Evolutionary conservation across 2,888 invertebrate genomes (phyloP).

Genomic region (Sipunculus nudus): DNA sequence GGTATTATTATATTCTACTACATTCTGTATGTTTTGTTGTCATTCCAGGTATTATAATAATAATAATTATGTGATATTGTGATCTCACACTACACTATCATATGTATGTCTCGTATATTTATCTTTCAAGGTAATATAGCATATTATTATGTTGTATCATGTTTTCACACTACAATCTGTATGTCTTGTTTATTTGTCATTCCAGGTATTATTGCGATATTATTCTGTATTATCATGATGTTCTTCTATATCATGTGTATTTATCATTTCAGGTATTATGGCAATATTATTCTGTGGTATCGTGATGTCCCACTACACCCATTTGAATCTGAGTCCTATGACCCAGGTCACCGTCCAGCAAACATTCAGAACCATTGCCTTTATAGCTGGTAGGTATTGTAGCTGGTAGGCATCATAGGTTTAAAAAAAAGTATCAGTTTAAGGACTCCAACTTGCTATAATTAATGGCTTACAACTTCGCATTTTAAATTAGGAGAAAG

Average conservation of each 20-base stretch:
- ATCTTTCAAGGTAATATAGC: no score
- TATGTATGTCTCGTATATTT: no score
- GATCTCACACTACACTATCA: no score
- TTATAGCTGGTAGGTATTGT: constrained; percentile 78
- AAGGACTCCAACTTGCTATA: not conserved
- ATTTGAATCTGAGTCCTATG: constrained; percentile 96
- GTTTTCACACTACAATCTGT: no score
- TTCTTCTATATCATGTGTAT: constrained; percentile 89
- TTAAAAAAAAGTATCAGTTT: not conserved
- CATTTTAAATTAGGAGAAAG: no score
- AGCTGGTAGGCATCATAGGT: not conserved
- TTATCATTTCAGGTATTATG: constrained; percentile 84
- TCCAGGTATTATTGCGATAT: constrained; percentile 89
- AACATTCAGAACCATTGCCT: constrained; percentile 95
- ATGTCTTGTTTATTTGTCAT: no score
- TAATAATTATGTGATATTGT: no score
- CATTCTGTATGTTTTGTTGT: no score
- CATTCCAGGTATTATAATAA: no score
- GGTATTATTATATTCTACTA: no score
- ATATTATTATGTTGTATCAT: no score
- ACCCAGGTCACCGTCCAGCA: constrained; percentile 99
- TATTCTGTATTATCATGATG: constrained; percentile 99
- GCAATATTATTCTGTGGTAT: constrained; percentile 98
- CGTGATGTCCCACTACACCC: constrained; percentile 99
- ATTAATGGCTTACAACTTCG: no score